Evolutionary conservation across 2,797 vertebrate genomes (phyloP), one percentile per base, ranked within the genome.

Genomic region (Nannoperca australis): DNA sequence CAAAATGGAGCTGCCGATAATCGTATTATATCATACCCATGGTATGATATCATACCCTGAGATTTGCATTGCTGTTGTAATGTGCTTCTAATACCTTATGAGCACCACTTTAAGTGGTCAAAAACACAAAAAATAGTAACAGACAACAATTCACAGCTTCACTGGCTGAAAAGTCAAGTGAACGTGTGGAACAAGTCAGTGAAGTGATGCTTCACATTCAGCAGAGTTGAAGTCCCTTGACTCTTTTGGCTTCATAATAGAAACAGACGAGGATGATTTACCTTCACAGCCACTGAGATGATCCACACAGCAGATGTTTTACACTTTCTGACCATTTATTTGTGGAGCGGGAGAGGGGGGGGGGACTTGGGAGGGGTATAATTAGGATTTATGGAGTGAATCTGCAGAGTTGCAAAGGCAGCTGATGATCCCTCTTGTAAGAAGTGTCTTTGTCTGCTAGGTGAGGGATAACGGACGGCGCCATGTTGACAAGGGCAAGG

Each of bases 361-460:
- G 77, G 54, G 75, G 60, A 40, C 27, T 66, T 53, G 45, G 75
- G 94, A 92, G 94, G 94, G 94, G 95, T 95, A 95, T 97, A 98
- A 98, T 98, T 97, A 97, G 97, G 97, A 98, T 98, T 97, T 97
- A 97, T 98, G 96, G 97, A 97, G 97, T 97, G 97, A 97, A 97
- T 98, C 96, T 98, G 97, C 97, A 96, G 97, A 97, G 97, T 97
- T 96, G 96, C 97, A 96, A 95, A 96, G 96, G 96, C 96, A 95
- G 97, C 96, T 96, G 97, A 97, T 96, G 96, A 96, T 96, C 96
- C 97, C 94, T 96, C 94, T 91, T 91, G 86, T 87, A 92, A 89
- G 89, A 95, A 95, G 94, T 94, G 95, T 96, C 96, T 96, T 96
- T 96, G 95, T 93, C 89, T 95, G 95, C 95, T 95, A 96, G 95